phyloP scores from a whole-genome alignment of 2,888 invertebrate genomes.

The Oconnorella tubifera region DNA sequence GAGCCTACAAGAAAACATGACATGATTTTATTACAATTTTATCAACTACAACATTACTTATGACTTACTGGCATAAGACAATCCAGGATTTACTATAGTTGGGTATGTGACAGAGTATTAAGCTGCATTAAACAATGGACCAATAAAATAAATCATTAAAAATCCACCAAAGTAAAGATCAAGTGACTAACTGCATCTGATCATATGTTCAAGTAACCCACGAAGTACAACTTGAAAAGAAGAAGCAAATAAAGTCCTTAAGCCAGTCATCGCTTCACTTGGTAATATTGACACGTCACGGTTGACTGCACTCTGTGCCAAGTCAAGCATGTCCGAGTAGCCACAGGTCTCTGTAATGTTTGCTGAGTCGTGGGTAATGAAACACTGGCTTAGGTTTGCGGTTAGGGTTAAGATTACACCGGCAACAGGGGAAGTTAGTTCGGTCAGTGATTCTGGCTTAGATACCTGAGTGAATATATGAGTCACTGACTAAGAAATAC shows the following conservation, averaged over 20 bases:
- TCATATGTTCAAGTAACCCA: conserved; percentile 77
- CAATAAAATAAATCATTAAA: too few relatives aligned
- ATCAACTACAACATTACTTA: too few relatives aligned
- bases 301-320: conserved; percentile 23
- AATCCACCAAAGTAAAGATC: too few relatives aligned
- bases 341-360: not conserved
- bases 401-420: conserved; percentile 75
- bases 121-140: too few relatives aligned
- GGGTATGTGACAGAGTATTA: too few relatives aligned
- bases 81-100: too few relatives aligned
- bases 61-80: too few relatives aligned
- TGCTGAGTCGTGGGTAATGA: conserved; percentile 38
- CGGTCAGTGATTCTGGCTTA: conserved; percentile 68
- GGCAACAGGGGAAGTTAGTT: conserved; percentile 74
- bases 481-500: too few relatives aligned
- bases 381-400: conserved; percentile 67
- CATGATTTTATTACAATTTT: too few relatives aligned
- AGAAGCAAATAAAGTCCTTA: conserved; percentile 49
- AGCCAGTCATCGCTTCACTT: conserved; percentile 37
- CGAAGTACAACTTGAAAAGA: conserved; percentile 58
- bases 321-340: conserved; percentile 63
- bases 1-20: too few relatives aligned
- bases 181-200: conserved; percentile 69
- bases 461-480: conserved; percentile 40
- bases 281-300: conserved; percentile 4